Evolutionary conservation across 2,113 vertebrate genomes (phyloP), one percentile per base, ranked within the genome.

Genomic region (Bos javanicus): DNA sequence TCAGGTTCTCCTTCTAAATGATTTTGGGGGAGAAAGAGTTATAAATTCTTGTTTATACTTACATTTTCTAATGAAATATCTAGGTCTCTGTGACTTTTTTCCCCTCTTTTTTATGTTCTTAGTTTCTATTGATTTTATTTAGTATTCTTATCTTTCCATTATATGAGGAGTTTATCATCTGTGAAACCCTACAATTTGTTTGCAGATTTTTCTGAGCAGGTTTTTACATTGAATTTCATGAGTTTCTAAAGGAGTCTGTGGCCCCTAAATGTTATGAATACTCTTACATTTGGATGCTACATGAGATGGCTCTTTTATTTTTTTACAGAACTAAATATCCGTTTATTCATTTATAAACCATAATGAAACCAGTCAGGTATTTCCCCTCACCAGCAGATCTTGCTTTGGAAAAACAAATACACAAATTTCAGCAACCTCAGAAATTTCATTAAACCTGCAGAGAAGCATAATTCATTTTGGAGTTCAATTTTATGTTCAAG

Each of bases 321-420:
- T 62, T 62, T 62, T 33, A 62, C 97, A 98, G n/a, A 98, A 97
- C 96, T 97, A 97, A 98, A 98, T 92, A 98, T 5, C 83, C 82
- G 21, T 91, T 97, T 88, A 97, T 95, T 96, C 59, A 90, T 97
- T 96, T 98, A 98, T 94, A 98, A 98, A 97, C 92, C 59, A 2
- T 71, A 96, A 96, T 87, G 90, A 95, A 98, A 97, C 48, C 85
- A 97, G 91, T 82, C 85, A 97, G 97, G 95, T 0, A 8, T 36
- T 96, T 76, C 85, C 30, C 95, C 57, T 86, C 39, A 83, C 91
- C 90, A 96, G 95, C 56, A 97, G 92, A 87, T 2, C 87, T 90
- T 26, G 5, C 83, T 25, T 54, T 50, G 57, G 83, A 59, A 96
- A 96, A 83, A 90, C 39, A 95, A 88, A 96, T 98, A 96, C 13